Evolutionary conservation across 2,888 invertebrate species (phyloP).

Genomic region (Pogonocherus hispidulus): DNA sequence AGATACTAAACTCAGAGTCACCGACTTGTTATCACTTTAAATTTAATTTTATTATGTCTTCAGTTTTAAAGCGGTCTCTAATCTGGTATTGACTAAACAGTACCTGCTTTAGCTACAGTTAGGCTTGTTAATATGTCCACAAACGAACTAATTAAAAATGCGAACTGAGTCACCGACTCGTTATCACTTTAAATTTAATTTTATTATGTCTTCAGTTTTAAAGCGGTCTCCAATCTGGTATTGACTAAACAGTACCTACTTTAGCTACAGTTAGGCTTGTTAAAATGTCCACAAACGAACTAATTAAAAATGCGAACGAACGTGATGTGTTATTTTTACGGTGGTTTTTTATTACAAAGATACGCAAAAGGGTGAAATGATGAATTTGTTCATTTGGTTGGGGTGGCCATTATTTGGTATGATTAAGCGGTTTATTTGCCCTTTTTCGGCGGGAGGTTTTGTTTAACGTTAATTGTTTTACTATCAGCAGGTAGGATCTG

Average conservation of each 20-base stretch:
- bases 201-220: no score
- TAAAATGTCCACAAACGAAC: neutral
- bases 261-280: no score
- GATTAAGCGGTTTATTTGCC: neutral
- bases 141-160: neutral
- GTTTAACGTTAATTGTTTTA: neutral
- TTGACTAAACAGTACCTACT: no score
- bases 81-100: no score
- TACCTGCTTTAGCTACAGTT: no score
- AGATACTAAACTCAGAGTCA: no score
- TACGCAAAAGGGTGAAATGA: neutral
- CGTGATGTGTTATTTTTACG: neutral
- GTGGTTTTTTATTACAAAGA: neutral
- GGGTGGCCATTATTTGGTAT: neutral
- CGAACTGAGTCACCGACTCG: no score
- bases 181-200: no score
- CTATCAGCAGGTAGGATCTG: neutral
- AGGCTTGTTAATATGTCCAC: neutral
- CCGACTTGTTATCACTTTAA: no score
- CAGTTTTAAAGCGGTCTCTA: no score
- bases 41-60: no score
- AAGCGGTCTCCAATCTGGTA: no score
- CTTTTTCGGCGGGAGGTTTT: neutral
- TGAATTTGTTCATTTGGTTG: neutral
- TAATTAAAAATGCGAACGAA: neutral